Conservation (phyloP, 2,113 vertebrate species). For the Phalacrocorax carbo region DNA sequence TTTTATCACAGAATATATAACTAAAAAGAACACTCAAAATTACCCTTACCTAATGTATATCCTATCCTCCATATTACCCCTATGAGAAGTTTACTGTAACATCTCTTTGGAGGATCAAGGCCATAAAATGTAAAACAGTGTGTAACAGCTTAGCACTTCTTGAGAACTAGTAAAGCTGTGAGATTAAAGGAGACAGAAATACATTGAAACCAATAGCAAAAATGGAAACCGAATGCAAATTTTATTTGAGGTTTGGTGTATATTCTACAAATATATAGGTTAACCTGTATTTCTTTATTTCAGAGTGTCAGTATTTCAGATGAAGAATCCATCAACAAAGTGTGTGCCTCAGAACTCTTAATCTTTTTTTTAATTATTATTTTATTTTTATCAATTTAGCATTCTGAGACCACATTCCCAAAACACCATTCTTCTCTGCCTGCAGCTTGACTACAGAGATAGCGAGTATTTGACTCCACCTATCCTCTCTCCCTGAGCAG, state of each 20-base stretch:
- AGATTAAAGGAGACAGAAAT: background rate
- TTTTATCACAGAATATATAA: background rate
- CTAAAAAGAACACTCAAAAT: background rate
- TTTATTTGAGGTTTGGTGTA: background rate
- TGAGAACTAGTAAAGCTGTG: background rate
- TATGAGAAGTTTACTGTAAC: background rate
- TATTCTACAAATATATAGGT: background rate
- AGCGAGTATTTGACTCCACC: background rate
- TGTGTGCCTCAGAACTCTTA: background rate
- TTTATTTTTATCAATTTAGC: background rate
- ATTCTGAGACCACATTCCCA: background rate
- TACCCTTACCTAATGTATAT: background rate
- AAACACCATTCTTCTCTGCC: background rate
- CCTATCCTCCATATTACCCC: background rate
- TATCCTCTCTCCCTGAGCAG: background rate
- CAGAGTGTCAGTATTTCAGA: background rate
- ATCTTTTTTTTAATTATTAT: background rate
- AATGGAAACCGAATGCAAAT: background rate
- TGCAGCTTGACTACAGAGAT: background rate
- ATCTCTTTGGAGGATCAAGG: background rate
- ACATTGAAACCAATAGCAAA: background rate
- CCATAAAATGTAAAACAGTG: background rate
- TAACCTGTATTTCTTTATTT: background rate
- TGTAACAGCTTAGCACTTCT: background rate
- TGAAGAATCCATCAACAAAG: background rate